phyloP scores from a whole-genome alignment of 2,888 invertebrate genomes.

The Drosophila basisetae region DNA sequence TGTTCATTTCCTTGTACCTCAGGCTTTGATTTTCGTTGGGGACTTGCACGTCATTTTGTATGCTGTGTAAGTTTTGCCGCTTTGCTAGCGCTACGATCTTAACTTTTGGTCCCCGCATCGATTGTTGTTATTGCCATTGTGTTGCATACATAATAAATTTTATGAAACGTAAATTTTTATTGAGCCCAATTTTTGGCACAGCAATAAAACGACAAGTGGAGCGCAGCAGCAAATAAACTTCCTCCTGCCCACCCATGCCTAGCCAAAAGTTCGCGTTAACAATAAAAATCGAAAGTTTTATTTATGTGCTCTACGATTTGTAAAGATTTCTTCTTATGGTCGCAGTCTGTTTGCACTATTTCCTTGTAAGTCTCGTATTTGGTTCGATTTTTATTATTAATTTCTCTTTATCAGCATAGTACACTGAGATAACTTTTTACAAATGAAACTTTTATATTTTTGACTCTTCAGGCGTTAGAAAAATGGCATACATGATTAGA shows the following conservation, averaged over 20 bases:
- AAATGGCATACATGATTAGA: neutral
- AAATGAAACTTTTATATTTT: neutral
- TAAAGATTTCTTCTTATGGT: slow-evolving; percentile 36
- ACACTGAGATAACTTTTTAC: neutral
- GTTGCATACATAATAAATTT: slow-evolving; percentile 80
- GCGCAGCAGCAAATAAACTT: slow-evolving; percentile 34
- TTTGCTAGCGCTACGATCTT: slow-evolving; percentile 37
- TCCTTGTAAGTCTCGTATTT: neutral
- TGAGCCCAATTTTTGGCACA: slow-evolving; percentile 74
- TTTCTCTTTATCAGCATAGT: slow-evolving; percentile 18
- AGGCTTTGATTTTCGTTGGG: slow-evolving; percentile 44
- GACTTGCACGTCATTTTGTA: slow-evolving; percentile 39
- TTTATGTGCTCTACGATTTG: slow-evolving; percentile 66
- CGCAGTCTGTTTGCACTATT: slow-evolving; percentile 8
- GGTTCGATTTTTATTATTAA: slow-evolving; percentile 14
- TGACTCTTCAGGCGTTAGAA: neutral
- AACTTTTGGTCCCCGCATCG: slow-evolving; percentile 36
- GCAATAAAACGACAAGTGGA: slow-evolving; percentile 68
- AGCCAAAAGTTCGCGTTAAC: slow-evolving; percentile 39
- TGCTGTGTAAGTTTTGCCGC: slow-evolving; percentile 50
- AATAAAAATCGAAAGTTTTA: slow-evolving; percentile 73
- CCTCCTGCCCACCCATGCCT: slow-evolving; percentile 10
- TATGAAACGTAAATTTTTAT: slow-evolving; percentile 82
- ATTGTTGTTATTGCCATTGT: slow-evolving; percentile 65
- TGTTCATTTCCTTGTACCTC: slow-evolving; percentile 68